These are phyloP conservation scores for Lepidurus arcticus DNA, from an alignment of 1,140 invertebrate genomes.

Conservation along the genomic window DNA sequence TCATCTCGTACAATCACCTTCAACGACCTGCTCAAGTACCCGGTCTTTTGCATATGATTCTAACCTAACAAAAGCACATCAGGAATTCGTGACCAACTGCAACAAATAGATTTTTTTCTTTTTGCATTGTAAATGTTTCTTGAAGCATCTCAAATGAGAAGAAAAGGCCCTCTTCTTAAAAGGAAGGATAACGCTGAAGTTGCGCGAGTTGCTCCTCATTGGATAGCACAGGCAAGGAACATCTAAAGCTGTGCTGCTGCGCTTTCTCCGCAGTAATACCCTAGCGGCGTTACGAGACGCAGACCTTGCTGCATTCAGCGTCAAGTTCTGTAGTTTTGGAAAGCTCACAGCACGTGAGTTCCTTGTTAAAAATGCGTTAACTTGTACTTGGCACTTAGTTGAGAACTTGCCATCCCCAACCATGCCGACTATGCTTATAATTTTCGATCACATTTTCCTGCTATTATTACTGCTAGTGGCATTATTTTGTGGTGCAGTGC, in stretches of 20 bases:
- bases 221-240: background rate
- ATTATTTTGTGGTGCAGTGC: constrained; percentile 39
- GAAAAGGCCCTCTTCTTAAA: background rate
- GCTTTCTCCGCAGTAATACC: constrained; percentile 5
- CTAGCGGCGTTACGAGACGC: background rate
- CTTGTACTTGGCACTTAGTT: background rate
- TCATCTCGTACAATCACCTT: background rate
- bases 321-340: background rate
- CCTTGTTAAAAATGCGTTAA: background rate
- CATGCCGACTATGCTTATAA: constrained; percentile 40
- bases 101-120: background rate
- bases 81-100: background rate
- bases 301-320: background rate
- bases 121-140: background rate
- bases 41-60: background rate
- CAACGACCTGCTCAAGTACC: background rate
- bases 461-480: constrained; percentile 40
- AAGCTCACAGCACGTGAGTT: background rate
- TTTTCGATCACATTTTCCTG: constrained; percentile 40
- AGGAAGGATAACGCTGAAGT: background rate
- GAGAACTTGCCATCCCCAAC: constrained; percentile 6
- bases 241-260: background rate
- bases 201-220: background rate
- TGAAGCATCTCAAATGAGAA: background rate
- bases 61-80: background rate